Evolutionary conservation across 1,140 invertebrate species (phyloP), one percentile per base, ranked within the genome.

Genomic region (Cryptotermes secundus): DNA sequence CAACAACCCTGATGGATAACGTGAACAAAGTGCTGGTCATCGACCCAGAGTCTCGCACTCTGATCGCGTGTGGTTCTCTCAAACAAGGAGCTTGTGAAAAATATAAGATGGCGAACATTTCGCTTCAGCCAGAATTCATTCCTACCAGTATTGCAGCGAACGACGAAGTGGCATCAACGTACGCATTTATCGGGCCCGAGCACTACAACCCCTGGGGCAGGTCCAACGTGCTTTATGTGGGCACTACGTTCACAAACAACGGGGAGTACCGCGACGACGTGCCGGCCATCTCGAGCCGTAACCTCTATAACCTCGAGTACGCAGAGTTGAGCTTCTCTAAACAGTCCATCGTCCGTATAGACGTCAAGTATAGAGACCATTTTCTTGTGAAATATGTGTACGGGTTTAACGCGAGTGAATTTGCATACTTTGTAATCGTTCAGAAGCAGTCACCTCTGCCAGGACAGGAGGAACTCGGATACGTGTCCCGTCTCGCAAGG

Each of bases 341-440:
- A 88, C 95, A 97, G 88, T 96, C 96, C 38, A 92, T 95, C 80
- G 92, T 98, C n/a, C 93, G 95, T 86, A 97, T 98, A 85, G 97
- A 98, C 90, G 96, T 98, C 22, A 97, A 97, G 88, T 97, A 97
- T 89, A 93, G 97, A 84, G 97, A 98, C 90, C 97, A 98, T 88
- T 98, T 98, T 90, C 91, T 98, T 14, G 97, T 99, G 34, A 95
- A 97, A 88, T 99, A 99, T 89, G 93, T 99, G 3, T 98, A 98
- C 90, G 98, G 98, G 22, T 99, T 99, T 88, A 96, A 98, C 89
- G 96, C 97, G 3, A 96, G 95, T 87, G 95, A 97, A 85, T 99
- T 97, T 90, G 97, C 97, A 7, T 99, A 99, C 89, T 98, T 99
- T 91, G 93, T 98, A 24, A 94, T 98, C 72, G 97, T 99, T 34